Evolutionary conservation across 2,888 invertebrate genomes (phyloP), one percentile per base, ranked within the genome.

Genomic region (Drosophila histrio): DNA sequence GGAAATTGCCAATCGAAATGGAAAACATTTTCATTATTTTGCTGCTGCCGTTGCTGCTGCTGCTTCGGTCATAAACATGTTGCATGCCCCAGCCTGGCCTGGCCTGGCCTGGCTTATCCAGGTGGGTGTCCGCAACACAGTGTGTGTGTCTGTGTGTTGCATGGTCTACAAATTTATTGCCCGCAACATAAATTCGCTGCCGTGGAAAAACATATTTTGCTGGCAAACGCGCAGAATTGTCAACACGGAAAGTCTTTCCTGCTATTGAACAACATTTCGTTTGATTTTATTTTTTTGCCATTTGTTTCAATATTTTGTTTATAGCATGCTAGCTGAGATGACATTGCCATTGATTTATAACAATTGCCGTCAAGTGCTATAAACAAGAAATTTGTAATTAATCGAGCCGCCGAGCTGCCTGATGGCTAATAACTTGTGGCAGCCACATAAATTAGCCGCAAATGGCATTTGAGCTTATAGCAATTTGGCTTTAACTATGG

Each of bases 21-120:
- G 89, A 88, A 89, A 89, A 88, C 87, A 88, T 89, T 87, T 87
- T 86, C 89, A 89, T 84, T 89, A 87, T 80, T 79, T 73, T 44
- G 74, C 73, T 52, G 58, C 32, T 41, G 43, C 43, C n/a, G n/a
- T n/a, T n/a, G n/a, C n/a, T 44, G 74, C 73, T 52, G 58, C 32
- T 41, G 43, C 43, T 19, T 24, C 19, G 67, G 57, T 34, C 75
- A 86, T 88, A 84, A 84, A 88, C 80, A 75, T 73, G 79, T 49
- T 50, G 65, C 47, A 63, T 38, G 60, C 47, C 72, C 64, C 49
- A 28, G n/a, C 24, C 70, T 53, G 38, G 56, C 43, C 73, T 43
- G 26, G 56, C 24, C 53, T n/a, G 38, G 59, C 17, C 64, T 39
- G 58, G 59, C 17, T 61, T 39, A 56, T 41, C 75, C 82, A 87